A percentile compares a stretch with the other conserved stretches of the same genome.
Conservation (phyloP, 2,888 invertebrate genomes). For the Apamea sordens region DNA sequence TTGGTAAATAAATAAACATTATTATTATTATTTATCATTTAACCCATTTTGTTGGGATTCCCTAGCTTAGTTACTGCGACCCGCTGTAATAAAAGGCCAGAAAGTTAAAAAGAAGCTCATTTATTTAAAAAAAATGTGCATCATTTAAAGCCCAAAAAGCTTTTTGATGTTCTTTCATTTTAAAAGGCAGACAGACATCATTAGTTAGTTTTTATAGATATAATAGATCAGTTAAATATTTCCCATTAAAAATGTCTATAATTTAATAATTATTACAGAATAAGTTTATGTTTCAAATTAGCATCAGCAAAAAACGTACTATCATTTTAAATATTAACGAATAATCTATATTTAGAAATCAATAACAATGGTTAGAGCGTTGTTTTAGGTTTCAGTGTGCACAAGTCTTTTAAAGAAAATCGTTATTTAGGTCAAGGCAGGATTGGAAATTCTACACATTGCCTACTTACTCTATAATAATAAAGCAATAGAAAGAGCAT, state of each 20-base stretch:
- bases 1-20: too few species aligned
- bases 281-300: background rate
- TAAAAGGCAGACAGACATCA: too few species aligned
- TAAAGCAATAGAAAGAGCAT: constrained; percentile 19
- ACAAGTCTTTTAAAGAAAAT: constrained; percentile 30
- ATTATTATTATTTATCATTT: too few species aligned
- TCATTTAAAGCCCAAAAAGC: background rate
- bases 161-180: background rate
- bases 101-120: background rate
- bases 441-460: constrained; percentile 41
- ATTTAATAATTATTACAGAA: background rate
- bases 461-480: constrained; percentile 6
- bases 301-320: background rate
- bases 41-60: background rate
- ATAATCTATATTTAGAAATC: constrained; percentile 22
- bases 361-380: background rate
- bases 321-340: background rate
- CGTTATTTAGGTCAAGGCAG: constrained; percentile 58
- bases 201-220: too few species aligned
- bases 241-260: background rate
- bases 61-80: background rate
- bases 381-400: constrained; percentile 21
- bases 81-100: background rate
- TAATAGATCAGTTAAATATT: background rate
- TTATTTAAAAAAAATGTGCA: background rate